Conservation (phyloP, 2,888 invertebrate species). For the Hoplodrina ambigua region DNA sequence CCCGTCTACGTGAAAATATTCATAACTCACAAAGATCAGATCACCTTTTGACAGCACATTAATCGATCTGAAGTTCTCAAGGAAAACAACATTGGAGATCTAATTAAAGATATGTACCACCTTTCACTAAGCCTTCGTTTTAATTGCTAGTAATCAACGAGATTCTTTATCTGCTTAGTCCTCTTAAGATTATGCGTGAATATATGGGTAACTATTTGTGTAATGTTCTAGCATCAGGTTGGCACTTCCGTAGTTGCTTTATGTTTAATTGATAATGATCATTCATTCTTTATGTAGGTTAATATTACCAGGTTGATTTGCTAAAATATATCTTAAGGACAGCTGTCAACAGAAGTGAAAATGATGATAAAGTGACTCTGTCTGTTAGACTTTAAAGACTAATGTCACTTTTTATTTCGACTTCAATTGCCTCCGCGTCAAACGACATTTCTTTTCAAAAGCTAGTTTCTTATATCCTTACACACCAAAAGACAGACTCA, state of each 20-base stretch:
- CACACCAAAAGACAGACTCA: background rate
- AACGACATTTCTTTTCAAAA: too few species aligned
- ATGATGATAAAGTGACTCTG: too few species aligned
- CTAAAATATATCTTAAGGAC: slow-evolving; percentile 6
- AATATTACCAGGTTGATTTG: background rate
- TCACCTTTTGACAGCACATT: slow-evolving; percentile 59
- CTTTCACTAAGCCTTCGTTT: slow-evolving; percentile 69
- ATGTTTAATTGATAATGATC: slow-evolving; percentile 24
- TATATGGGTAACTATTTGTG: slow-evolving; percentile 44
- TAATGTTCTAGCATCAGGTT: slow-evolving; percentile 21
- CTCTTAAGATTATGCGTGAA: slow-evolving; percentile 44
- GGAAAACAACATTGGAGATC: slow-evolving; percentile 73
- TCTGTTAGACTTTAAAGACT: too few species aligned
- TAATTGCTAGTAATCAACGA: slow-evolving; percentile 58
- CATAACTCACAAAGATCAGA: slow-evolving; percentile 59
- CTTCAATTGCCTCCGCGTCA: too few species aligned
- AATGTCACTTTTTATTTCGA: too few species aligned
- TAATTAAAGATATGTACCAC: slow-evolving; percentile 71
- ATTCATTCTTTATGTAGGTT: background rate
- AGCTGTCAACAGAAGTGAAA: background rate
- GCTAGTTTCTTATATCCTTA: background rate
- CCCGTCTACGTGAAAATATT: slow-evolving; percentile 53
- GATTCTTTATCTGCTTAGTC: slow-evolving; percentile 57
- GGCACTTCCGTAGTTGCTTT: slow-evolving; percentile 33
- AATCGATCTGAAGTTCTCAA: slow-evolving; percentile 66